phyloP scores from a whole-genome alignment of 2,113 vertebrate genomes.

The Lota lota region DNA sequence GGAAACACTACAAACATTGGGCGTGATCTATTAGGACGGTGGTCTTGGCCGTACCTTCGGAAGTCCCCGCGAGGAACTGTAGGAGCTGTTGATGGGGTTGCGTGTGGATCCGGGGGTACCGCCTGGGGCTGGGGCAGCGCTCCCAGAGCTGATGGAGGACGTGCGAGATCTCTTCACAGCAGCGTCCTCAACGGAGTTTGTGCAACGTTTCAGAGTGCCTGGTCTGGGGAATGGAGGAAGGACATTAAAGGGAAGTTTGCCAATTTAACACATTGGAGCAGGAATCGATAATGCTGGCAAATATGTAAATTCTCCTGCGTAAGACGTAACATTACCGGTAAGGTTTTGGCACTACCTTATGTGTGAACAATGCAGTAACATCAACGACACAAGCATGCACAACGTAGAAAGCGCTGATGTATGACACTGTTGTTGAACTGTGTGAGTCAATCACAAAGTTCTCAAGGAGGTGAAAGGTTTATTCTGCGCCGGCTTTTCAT shows the following conservation, averaged over 20 bases:
- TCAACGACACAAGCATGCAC: too few relatives aligned
- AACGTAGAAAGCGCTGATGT: too few relatives aligned
- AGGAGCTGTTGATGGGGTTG: conserved; percentile 92
- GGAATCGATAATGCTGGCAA: too few relatives aligned
- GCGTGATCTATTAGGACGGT: neutral
- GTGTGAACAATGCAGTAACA: too few relatives aligned
- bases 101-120: conserved; percentile 80
- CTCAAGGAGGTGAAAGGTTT: too few relatives aligned
- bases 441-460: too few relatives aligned
- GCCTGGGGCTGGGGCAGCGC: conserved; percentile 56
- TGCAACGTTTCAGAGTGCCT: conserved; percentile 83
- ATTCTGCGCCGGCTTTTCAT: too few relatives aligned
- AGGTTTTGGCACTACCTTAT: too few relatives aligned
- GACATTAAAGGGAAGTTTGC: neutral
- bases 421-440: too few relatives aligned
- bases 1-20: neutral
- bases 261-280: too few relatives aligned
- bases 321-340: too few relatives aligned
- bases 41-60: conserved; percentile 72
- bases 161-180: conserved; percentile 85
- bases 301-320: too few relatives aligned
- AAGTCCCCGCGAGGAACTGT: conserved; percentile 84
- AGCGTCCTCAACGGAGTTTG: conserved; percentile 78
- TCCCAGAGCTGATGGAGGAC: conserved; percentile 84
- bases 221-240: conserved; percentile 65